A percentile compares a stretch with the other conserved stretches of the same genome.
Conservation (phyloP, 2,797 vertebrate species). For the Hafferia zeledoni region DNA sequence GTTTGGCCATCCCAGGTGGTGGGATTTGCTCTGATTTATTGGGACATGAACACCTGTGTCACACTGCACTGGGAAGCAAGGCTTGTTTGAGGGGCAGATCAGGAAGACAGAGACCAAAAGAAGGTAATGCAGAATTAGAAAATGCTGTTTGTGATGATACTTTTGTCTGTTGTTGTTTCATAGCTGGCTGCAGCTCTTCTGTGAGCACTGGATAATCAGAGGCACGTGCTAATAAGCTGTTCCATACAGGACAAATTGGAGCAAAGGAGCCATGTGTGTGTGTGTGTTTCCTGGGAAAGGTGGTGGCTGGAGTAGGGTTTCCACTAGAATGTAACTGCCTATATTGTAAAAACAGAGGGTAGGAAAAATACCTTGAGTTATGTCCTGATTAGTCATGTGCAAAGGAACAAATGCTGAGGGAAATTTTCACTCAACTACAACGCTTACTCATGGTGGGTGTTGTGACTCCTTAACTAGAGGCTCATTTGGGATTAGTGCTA, state of each 20-base stretch:
- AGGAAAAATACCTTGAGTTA: slow-evolving; percentile 12
- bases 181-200: neutral
- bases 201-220: neutral
- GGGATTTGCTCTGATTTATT: neutral
- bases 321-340: neutral
- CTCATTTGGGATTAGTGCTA: neutral
- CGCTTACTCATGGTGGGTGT: slow-evolving; percentile 14
- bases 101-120: neutral
- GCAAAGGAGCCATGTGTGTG: neutral
- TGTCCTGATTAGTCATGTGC: slow-evolving; percentile 7
- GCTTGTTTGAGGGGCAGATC: neutral
- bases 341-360: neutral
- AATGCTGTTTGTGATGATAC: neutral
- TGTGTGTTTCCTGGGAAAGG: neutral
- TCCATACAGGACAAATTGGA: neutral
- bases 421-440: neutral
- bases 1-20: neutral
- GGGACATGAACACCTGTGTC: neutral
- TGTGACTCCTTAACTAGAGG: neutral
- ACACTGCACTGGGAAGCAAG: neutral
- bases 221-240: neutral
- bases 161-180: neutral
- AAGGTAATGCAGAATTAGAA: neutral
- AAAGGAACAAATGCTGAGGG: neutral
- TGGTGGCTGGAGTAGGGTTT: neutral